Percentiles rank a stretch among this genome's conserved stretches.
These are phyloP conservation scores for Aphrocallistes beatrix DNA, from an alignment of 37 sponge, comb jelly and placozoan genomes.

Conservation along the genomic window DNA sequence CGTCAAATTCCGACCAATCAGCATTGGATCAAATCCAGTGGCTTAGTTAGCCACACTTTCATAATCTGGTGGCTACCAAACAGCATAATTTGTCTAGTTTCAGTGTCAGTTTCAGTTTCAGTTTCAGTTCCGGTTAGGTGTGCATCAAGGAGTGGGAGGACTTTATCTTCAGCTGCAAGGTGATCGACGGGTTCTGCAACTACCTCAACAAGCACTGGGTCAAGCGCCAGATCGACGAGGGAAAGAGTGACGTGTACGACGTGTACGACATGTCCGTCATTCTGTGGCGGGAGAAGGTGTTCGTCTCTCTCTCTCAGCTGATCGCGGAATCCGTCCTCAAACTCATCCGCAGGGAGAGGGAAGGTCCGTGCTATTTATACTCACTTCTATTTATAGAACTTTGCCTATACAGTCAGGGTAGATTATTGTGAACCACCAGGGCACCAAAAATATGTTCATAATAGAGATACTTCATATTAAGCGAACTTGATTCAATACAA, in stretches of 20 bases:
- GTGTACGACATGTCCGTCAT: conserved; percentile 47
- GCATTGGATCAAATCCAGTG: too few relatives aligned
- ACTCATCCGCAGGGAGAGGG: conserved; percentile 76
- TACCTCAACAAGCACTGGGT: conserved; percentile 98
- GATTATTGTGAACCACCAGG: too few relatives aligned
- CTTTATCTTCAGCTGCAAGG: conserved; percentile 78
- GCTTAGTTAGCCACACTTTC: too few relatives aligned
- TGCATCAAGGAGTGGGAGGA: conserved; percentile 82
- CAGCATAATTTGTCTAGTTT: too few relatives aligned
- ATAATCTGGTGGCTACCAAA: too few relatives aligned
- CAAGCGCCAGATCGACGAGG: conserved; percentile 92
- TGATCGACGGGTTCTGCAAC: conserved; percentile 84
- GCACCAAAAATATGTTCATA: too few relatives aligned
- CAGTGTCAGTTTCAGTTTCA: not conserved
- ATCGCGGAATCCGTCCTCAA: conserved; percentile 73
- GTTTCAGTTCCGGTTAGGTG: conserved; percentile 32
- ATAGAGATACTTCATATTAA: too few relatives aligned
- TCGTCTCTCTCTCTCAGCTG: not conserved
- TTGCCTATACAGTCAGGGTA: too few relatives aligned
- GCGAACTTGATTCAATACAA: too few relatives aligned
- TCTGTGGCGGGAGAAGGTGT: not conserved
- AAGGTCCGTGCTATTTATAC: not conserved
- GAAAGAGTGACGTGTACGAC: conserved; percentile 78
- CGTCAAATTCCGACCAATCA: too few relatives aligned
- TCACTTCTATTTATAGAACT: too few relatives aligned